Conservation (phyloP, 2,113 vertebrate genomes). For the Oncorhynchus mykiss region DNA sequence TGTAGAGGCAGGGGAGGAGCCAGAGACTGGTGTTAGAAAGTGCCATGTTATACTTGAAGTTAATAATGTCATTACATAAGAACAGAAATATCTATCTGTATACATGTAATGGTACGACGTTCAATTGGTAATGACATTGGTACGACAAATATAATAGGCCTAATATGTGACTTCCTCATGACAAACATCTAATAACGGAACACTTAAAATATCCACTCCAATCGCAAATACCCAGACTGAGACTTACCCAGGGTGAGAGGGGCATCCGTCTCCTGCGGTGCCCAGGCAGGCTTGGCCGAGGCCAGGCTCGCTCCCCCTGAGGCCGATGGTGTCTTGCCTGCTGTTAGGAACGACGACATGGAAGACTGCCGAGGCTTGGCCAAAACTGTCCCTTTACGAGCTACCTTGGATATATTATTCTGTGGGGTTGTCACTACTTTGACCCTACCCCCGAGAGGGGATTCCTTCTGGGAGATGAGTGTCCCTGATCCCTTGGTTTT, state of each 20-base stretch:
- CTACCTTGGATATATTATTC: not conserved
- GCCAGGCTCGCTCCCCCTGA: slow-evolving; percentile 35
- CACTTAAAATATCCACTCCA: not conserved
- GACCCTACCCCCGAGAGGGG: not conserved
- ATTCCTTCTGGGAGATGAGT: slow-evolving; percentile 19
- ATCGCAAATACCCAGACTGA: no score
- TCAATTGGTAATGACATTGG: no score
- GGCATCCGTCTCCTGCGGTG: slow-evolving; percentile 84
- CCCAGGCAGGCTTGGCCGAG: slow-evolving; percentile 71
- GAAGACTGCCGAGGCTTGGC: not conserved
- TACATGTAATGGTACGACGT: not conserved
- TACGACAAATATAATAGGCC: no score
- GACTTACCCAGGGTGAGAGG: slow-evolving; percentile 88
- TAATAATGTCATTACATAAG: not conserved
- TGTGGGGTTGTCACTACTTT: slow-evolving; percentile 7
- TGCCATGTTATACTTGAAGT: not conserved
- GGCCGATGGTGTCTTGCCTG: slow-evolving; percentile 42
- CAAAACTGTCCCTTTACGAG: not conserved
- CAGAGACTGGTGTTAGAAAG: not conserved
- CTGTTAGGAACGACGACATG: slow-evolving; percentile 11
- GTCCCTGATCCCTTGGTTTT: not conserved
- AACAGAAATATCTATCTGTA: not conserved
- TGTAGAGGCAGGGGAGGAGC: slow-evolving; percentile 34
- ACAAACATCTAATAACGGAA: not conserved
- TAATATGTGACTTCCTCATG: no score